Evolutionary conservation across 1,140 invertebrate species (phyloP).

Genomic region (Paraescarpia echinospica): DNA sequence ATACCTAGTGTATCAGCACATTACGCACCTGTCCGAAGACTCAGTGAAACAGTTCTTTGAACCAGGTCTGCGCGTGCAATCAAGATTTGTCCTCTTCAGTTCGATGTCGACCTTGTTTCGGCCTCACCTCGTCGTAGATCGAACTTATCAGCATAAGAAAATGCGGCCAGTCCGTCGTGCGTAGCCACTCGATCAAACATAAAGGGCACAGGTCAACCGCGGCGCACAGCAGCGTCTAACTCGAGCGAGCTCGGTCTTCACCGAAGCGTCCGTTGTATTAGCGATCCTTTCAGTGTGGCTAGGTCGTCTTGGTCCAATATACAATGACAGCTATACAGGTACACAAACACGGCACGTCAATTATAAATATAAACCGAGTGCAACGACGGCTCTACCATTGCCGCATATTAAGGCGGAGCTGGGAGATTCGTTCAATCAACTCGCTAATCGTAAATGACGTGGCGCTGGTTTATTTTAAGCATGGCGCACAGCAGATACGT

Average conservation of each 20-base stretch:
- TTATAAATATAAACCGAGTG: neutral
- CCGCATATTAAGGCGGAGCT: neutral
- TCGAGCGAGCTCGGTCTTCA: neutral
- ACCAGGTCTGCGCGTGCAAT: neutral
- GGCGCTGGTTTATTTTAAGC: too few species aligned
- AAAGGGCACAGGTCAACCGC: neutral
- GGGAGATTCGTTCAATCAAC: neutral
- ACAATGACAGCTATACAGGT: neutral
- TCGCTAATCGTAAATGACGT: too few species aligned
- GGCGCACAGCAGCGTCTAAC: neutral
- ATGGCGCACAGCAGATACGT: neutral
- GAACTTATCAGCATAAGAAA: neutral
- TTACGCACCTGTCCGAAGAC: neutral
- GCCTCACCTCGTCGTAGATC: neutral
- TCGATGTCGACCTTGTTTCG: neutral
- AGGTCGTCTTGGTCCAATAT: neutral
- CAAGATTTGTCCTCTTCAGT: too few species aligned
- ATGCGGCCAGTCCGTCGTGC: neutral
- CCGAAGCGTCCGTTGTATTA: neutral
- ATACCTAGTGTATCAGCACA: neutral
- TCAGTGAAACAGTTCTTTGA: neutral
- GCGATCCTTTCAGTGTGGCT: neutral
- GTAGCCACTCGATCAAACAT: neutral
- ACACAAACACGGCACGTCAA: neutral
- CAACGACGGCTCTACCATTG: neutral